Conservation (phyloP, 1,140 invertebrate species). For the Caligus rogercresseyi region DNA sequence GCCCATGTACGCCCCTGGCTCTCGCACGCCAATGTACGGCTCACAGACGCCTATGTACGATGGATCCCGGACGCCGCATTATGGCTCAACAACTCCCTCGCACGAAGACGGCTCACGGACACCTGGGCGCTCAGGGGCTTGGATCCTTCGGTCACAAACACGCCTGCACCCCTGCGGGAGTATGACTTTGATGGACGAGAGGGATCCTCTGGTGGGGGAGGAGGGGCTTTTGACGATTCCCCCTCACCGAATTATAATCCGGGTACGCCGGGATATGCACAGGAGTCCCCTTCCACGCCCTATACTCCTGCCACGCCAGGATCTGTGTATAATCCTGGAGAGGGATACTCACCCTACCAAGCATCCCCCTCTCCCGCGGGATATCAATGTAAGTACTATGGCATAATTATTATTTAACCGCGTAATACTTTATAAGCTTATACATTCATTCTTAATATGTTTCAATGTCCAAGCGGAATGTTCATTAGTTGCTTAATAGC, state of each 20-base stretch:
- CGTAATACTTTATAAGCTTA: too few relatives aligned
- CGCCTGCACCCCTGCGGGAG: conserved; percentile 57
- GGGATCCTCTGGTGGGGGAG: neutral
- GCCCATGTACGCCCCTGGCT: conserved; percentile 32
- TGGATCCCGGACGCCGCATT: conserved; percentile 73
- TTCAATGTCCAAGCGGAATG: too few relatives aligned
- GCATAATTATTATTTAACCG: conserved; percentile 13
- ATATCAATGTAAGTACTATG: conserved; percentile 29
- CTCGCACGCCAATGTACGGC: conserved; percentile 45
- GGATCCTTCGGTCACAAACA: conserved; percentile 71
- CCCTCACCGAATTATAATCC: conserved; percentile 56
- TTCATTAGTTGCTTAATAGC: too few relatives aligned
- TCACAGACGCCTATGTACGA: conserved; percentile 76
- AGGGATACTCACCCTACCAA: conserved; percentile 76
- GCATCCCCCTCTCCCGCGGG: conserved; percentile 52
- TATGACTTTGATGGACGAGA: conserved; percentile 35
- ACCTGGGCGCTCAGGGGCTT: conserved; percentile 60
- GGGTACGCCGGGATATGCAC: conserved; percentile 27
- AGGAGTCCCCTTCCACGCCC: conserved; percentile 34
- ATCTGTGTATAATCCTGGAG: conserved; percentile 65
- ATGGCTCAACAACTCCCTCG: conserved; percentile 73
- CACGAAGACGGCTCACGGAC: conserved; percentile 49
- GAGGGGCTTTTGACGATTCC: conserved; percentile 32
- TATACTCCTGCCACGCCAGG: conserved; percentile 87
- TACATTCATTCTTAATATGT: too few relatives aligned